These are phyloP conservation scores for Hippocampus kuda DNA, from an alignment of 2,797 vertebrate species.

Conservation along the genomic window DNA sequence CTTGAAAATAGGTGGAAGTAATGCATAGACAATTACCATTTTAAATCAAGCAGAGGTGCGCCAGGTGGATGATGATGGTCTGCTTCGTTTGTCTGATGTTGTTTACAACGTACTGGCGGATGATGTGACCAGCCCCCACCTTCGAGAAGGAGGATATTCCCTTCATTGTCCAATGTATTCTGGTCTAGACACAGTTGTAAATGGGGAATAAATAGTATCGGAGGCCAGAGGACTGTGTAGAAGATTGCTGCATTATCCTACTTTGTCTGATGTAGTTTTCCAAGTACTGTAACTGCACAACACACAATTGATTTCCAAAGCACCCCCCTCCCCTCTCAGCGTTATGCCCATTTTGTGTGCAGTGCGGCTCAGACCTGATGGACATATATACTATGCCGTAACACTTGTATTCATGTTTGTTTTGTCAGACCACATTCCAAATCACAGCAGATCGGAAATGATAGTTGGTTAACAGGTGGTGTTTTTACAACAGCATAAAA, in stretches of 20 bases:
- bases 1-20: neutral
- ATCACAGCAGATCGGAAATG: neutral
- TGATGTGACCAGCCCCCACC: neutral
- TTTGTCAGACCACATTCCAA: neutral
- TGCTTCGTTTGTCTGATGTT: neutral
- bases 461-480: slow-evolving; percentile 2
- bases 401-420: neutral
- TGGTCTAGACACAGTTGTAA: neutral
- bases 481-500: neutral
- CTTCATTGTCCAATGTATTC: neutral
- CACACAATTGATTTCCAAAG: neutral
- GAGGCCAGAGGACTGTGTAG: neutral
- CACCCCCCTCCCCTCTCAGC: neutral
- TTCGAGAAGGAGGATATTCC: neutral
- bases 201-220: neutral
- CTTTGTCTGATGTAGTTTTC: neutral
- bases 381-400: neutral
- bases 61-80: neutral
- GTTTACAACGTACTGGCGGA: neutral
- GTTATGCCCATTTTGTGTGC: neutral
- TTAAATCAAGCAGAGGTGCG: neutral
- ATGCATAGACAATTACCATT: neutral
- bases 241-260: neutral
- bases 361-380: neutral
- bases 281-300: neutral